Evolutionary conservation across 2,113 vertebrate genomes (phyloP).

Genomic region (Nicator chloris): DNA sequence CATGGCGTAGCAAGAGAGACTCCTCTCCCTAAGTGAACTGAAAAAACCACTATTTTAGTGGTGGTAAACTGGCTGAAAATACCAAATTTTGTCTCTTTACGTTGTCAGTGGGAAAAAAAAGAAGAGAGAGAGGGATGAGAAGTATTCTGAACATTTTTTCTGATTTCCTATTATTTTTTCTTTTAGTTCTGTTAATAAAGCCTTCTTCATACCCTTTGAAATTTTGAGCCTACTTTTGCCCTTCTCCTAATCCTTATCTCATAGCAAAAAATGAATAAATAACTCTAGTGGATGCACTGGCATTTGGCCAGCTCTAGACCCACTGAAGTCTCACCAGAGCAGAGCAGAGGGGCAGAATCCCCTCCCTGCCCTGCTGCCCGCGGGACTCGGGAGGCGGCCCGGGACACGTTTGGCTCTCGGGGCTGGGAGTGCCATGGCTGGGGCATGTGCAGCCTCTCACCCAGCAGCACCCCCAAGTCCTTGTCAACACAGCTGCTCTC

Average conservation of each 20-base stretch:
- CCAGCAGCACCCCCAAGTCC: neutral
- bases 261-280: neutral
- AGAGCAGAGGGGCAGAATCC: neutral
- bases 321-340: too few relatives aligned
- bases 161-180: neutral
- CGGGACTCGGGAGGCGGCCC: neutral
- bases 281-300: neutral
- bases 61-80: neutral
- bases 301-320: neutral
- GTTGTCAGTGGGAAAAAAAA: neutral
- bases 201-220: neutral
- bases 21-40: neutral
- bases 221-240: neutral
- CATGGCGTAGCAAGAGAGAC: too few relatives aligned
- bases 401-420: neutral
- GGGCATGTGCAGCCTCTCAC: neutral
- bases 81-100: neutral
- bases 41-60: neutral
- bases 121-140: neutral
- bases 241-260: neutral
- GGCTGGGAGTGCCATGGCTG: accelerated
- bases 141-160: too few relatives aligned
- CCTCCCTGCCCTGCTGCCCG: neutral
- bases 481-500: accelerated
- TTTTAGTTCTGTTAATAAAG: neutral